Conservation (phyloP, 2,113 vertebrate genomes). For the Phylloscopus trochiloides region DNA sequence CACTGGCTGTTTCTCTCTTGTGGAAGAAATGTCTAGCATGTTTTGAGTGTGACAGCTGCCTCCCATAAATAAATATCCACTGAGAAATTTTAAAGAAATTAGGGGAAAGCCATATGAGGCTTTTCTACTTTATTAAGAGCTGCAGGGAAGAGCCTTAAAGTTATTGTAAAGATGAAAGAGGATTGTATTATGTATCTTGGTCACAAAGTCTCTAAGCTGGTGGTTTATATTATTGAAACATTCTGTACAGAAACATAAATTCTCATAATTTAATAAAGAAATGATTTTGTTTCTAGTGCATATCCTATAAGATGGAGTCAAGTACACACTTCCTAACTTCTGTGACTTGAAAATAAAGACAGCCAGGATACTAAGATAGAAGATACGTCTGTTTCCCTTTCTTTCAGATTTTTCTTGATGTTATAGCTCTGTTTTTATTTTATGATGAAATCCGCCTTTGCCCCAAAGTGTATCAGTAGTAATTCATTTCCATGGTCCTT, state of each 20-base stretch:
- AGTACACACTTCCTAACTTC: neutral
- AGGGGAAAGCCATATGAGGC: neutral
- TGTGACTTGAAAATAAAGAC: neutral
- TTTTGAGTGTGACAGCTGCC: neutral
- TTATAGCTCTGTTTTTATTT: neutral
- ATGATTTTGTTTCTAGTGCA: neutral
- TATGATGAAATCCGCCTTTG: neutral
- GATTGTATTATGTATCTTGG: neutral
- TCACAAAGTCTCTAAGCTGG: neutral
- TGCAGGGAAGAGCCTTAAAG: neutral
- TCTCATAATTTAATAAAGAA: neutral
- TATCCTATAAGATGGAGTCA: neutral
- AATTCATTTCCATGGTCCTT: neutral
- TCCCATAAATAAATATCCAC: neutral
- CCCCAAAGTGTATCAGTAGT: neutral
- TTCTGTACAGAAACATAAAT: slow-evolving; percentile 2
- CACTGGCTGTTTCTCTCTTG: neutral
- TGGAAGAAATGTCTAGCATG: neutral
- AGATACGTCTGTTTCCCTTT: neutral
- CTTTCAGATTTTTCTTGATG: neutral
- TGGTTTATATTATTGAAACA: neutral
- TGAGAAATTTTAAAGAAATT: slow-evolving; percentile 3
- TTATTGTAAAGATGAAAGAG: neutral
- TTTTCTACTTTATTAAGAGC: neutral
- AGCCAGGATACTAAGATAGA: neutral